Percentiles rank a stretch among this genome's conserved stretches.
Evolutionary conservation across 2,797 vertebrate species (phyloP).

Genomic region (Crenuchus spilurus): DNA sequence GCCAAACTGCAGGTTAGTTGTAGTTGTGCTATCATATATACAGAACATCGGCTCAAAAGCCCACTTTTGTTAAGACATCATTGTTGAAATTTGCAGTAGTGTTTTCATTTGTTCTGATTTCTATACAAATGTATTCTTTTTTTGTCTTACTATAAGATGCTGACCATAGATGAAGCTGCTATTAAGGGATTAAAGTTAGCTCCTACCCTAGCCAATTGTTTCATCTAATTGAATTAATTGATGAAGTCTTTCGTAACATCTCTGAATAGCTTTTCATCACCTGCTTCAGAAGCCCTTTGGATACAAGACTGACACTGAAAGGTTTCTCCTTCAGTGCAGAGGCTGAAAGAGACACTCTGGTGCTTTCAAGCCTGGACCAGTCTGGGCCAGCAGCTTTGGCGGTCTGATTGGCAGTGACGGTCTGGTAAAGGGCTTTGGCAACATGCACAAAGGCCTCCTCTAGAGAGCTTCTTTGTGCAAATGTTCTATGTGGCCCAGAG

Average conservation of each 20-base stretch:
- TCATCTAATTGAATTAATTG: conserved; percentile 29
- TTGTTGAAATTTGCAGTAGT: too few relatives aligned
- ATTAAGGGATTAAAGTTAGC: neutral
- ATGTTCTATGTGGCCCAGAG: conserved; percentile 40
- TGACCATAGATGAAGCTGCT: neutral
- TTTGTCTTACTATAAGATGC: neutral
- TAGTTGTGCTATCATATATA: too few relatives aligned
- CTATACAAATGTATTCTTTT: too few relatives aligned
- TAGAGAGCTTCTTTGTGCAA: conserved; percentile 45
- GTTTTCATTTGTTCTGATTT: too few relatives aligned
- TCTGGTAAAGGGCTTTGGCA: conserved; percentile 50
- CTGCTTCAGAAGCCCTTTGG: conserved; percentile 27
- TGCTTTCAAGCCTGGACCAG: conserved; percentile 43
- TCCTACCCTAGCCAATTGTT: neutral
- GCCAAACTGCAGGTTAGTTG: too few relatives aligned
- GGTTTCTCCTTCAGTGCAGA: conserved; percentile 5
- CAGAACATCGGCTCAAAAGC: too few relatives aligned
- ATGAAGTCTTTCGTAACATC: conserved; percentile 30
- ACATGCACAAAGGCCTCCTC: conserved; percentile 41
- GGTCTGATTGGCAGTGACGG: conserved; percentile 58
- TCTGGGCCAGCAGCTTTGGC: conserved; percentile 39
- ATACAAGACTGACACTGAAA: conserved; percentile 14
- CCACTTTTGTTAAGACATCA: too few relatives aligned
- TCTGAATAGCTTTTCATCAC: conserved; percentile 21
- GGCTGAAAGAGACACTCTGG: conserved; percentile 28